Evolutionary conservation across 2,888 invertebrate genomes (phyloP).

Genomic region (Eupithecia tripunctaria): DNA sequence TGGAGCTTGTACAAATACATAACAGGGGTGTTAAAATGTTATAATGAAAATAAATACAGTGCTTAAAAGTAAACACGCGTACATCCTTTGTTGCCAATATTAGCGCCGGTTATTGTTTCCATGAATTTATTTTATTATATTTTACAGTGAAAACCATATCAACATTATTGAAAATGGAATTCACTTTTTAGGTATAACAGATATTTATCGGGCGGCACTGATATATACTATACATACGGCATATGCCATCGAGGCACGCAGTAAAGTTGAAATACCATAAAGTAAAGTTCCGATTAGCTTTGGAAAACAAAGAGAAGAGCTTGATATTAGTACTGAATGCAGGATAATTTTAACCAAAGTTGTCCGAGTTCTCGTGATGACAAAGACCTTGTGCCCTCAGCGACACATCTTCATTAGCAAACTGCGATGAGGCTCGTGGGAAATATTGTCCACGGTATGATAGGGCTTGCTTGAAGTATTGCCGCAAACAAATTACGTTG

Average conservation of each 20-base stretch:
- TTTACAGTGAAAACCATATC: background rate
- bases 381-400: conserved; percentile 60
- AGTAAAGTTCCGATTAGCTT: background rate
- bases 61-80: background rate
- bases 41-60: background rate
- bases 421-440: conserved; percentile 67
- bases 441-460: conserved; percentile 56
- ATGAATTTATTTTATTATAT: background rate
- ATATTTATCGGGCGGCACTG: background rate
- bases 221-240: background rate
- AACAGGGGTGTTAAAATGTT: background rate
- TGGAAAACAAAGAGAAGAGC: background rate
- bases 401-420: conserved; percentile 75
- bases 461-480: conserved; percentile 26
- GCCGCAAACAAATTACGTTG: conserved; percentile 19
- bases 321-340: background rate
- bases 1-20: conserved; percentile 15
- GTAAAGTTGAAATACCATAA: background rate
- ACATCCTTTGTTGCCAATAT: background rate
- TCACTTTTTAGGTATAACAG: background rate
- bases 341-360: conserved; percentile 14
- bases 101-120: background rate
- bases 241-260: background rate
- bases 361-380: conserved; percentile 35
- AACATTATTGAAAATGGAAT: background rate